A percentile compares a stretch with the other conserved stretches of the same genome.
Evolutionary conservation across 2,888 invertebrate genomes (phyloP).

Genomic region (Dicyrtoma fusca): DNA sequence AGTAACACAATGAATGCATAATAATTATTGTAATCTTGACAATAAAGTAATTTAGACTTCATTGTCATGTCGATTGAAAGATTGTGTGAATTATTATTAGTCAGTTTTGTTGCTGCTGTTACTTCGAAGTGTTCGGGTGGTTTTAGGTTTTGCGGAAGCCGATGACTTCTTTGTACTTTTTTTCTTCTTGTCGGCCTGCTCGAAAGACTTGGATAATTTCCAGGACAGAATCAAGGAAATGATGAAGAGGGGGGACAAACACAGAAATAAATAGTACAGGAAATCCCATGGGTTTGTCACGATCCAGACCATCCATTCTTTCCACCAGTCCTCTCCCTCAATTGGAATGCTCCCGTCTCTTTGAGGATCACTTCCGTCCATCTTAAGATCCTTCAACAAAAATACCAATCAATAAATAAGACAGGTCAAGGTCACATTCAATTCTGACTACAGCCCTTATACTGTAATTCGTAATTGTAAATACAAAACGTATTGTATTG

Average conservation of each 20-base stretch:
- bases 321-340: constrained; percentile 39
- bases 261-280: constrained; percentile 42
- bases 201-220: constrained; percentile 42
- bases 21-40: not conserved
- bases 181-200: constrained; percentile 39
- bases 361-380: too few species aligned
- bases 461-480: too few species aligned
- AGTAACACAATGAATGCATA: not conserved
- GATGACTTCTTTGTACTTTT: constrained; percentile 25
- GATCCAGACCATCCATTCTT: constrained; percentile 43
- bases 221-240: constrained; percentile 43
- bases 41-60: not conserved
- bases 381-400: too few species aligned
- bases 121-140: constrained; percentile 40
- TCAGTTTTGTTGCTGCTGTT: constrained; percentile 32
- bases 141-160: constrained; percentile 13
- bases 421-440: too few species aligned
- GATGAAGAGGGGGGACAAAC: constrained; percentile 42
- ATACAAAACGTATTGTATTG: too few species aligned
- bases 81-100: too few species aligned
- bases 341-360: too few species aligned
- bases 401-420: too few species aligned
- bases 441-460: too few species aligned
- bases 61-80: too few species aligned
- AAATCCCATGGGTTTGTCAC: constrained; percentile 47